phyloP scores from a whole-genome alignment of 1,140 invertebrate species.

The Limonius californicus region DNA sequence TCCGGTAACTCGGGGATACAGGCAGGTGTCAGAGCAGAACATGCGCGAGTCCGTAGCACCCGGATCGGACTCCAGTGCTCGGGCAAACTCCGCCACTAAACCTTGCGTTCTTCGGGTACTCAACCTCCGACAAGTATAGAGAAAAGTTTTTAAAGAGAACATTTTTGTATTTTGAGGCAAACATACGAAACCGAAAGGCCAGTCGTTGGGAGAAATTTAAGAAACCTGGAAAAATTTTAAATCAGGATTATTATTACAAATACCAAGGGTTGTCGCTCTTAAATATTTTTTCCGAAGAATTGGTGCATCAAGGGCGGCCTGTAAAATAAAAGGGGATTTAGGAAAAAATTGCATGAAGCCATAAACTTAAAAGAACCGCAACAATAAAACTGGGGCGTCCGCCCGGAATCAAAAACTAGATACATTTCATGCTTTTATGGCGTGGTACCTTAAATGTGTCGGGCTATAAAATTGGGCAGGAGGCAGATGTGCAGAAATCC shows the following conservation, averaged over 20 bases:
- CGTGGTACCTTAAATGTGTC: background rate
- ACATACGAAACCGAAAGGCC: too few relatives aligned
- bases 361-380: constrained; percentile 3
- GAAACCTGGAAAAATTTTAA: too few relatives aligned
- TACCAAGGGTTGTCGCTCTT: too few relatives aligned
- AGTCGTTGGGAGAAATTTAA: too few relatives aligned
- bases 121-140: background rate
- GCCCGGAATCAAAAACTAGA: background rate
- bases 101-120: background rate
- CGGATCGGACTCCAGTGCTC: constrained; percentile 9
- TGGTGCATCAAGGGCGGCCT: too few relatives aligned
- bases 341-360: background rate
- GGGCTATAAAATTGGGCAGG: background rate
- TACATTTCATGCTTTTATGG: constrained; percentile 4
- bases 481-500: constrained; percentile 4
- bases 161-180: background rate
- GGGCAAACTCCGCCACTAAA: constrained; percentile 9
- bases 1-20: constrained; percentile 7
- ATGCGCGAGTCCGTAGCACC: constrained; percentile 4
- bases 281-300: too few relatives aligned
- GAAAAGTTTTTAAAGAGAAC: background rate
- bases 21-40: constrained; percentile 10
- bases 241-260: too few relatives aligned
- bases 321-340: too few relatives aligned
- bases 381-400: background rate